Evolutionary conservation across 1,140 invertebrate genomes (phyloP).

Genomic region (Frieseomelitta varia): DNA sequence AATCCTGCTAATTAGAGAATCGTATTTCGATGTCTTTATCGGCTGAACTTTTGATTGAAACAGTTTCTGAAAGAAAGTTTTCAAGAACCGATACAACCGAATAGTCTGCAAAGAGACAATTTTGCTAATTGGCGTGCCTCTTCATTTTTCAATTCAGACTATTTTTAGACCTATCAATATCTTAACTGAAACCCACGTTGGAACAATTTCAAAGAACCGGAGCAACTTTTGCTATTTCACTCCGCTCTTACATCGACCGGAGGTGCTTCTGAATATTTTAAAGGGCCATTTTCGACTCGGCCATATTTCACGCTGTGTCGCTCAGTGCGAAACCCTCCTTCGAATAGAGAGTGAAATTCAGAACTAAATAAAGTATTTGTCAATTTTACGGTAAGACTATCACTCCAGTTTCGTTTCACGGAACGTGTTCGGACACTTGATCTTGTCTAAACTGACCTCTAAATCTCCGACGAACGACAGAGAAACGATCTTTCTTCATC

Average conservation of each 20-base stretch:
- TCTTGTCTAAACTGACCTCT: neutral
- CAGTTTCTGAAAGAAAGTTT: no score
- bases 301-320: no score
- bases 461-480: neutral
- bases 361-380: no score
- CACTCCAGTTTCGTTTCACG: neutral
- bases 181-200: neutral
- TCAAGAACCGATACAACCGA: no score
- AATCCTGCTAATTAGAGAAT: neutral
- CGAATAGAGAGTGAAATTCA: no score
- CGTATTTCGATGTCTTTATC: neutral
- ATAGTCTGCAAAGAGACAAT: no score
- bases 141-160: no score
- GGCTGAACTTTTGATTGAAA: neutral
- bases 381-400: neutral
- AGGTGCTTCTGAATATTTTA: neutral
- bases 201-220: neutral
- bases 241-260: neutral
- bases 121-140: no score
- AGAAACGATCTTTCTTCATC: neutral
- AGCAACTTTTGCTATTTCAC: neutral
- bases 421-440: neutral
- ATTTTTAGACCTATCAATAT: neutral
- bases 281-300: neutral
- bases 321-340: no score